Percentiles rank a stretch among this genome's conserved stretches.
These are phyloP conservation scores for Marcusenius ussheri DNA, from an alignment of 2,113 vertebrate species.

Conservation along the genomic window DNA sequence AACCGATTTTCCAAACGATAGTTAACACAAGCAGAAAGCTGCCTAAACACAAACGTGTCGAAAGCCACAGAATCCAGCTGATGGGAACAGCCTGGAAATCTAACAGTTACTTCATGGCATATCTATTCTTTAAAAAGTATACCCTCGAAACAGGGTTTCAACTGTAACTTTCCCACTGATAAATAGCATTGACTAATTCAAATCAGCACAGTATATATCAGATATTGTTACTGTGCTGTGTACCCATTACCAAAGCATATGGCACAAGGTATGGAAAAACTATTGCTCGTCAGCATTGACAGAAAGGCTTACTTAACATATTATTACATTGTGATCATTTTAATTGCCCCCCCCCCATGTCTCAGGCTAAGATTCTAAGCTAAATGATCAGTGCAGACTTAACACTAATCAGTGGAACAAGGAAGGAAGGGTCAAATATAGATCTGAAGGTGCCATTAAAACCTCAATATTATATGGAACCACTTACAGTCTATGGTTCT, in stretches of 20 bases:
- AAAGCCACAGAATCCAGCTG: background rate
- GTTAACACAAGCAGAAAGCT: background rate
- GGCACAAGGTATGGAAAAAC: background rate
- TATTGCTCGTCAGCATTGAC: background rate
- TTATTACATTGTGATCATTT: background rate
- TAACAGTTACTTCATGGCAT: background rate
- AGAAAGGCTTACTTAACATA: constrained; percentile 1
- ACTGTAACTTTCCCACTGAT: background rate
- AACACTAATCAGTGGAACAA: background rate
- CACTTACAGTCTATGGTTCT: background rate
- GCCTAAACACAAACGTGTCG: background rate
- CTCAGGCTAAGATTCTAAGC: constrained; percentile 4
- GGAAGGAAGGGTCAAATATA: background rate
- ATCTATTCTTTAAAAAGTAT: background rate
- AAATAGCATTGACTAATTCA: background rate
- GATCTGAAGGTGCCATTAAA: background rate
- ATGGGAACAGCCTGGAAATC: background rate
- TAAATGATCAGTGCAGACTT: background rate
- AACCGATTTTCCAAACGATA: background rate
- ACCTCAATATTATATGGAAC: constrained; percentile 11
- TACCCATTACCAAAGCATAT: background rate
- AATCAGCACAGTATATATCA: background rate
- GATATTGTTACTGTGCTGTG: background rate
- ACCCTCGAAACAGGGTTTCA: background rate
- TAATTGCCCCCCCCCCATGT: background rate